Base-by-base conservation (phyloP, 2,888 invertebrate species). In the Seira sanloemensis region DNA sequence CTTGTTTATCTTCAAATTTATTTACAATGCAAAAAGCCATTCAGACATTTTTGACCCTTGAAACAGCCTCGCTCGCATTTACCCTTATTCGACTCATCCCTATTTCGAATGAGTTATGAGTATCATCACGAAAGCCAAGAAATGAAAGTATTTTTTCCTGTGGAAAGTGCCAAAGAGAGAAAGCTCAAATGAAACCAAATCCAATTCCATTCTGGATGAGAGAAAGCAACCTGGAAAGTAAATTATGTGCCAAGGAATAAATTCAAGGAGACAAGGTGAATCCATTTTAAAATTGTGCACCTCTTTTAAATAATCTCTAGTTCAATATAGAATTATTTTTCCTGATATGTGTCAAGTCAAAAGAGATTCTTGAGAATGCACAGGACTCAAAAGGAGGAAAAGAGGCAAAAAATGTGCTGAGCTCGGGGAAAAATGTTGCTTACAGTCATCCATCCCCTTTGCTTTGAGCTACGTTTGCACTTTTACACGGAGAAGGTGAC, bases 291-390 rank as follows among this genome's bases (percentile, higher is more conserved):
- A 58, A 58, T 58, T 58, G 7, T 18, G n/a, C n/a, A 9, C 7
- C 58, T 58, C 58, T 58, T 58, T 58, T 58, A 58, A 58, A 58
- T 58, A n/a, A 58, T 58, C 58, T 58, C n/a, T 58, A 37, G 37
- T 37, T 37, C 12, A 4, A n/a, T n/a, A 37, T 37, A 37, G 37
- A 12, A 7, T 37, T 37, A 7, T 37, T 7, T 37, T 37, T 37
- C 37, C 37, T 37, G n/a, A 4, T 58, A 58, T 58, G 58, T 58
- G 58, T 58, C 58, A n/a, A n/a, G n/a, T 58, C 5, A 58, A n/a
- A 58, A 58, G n/a, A 58, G 16, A 58, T 58, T 7, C 37, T 37
- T 4, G 37, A 37, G 37, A 37, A 58, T 58, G 58, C 58, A 58
- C 58, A 58, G 12, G 7, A 12, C 37, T 37, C 18, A 58, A 58